Conservation (phyloP, 2,113 vertebrate genomes). For the Cathartes aura region DNA sequence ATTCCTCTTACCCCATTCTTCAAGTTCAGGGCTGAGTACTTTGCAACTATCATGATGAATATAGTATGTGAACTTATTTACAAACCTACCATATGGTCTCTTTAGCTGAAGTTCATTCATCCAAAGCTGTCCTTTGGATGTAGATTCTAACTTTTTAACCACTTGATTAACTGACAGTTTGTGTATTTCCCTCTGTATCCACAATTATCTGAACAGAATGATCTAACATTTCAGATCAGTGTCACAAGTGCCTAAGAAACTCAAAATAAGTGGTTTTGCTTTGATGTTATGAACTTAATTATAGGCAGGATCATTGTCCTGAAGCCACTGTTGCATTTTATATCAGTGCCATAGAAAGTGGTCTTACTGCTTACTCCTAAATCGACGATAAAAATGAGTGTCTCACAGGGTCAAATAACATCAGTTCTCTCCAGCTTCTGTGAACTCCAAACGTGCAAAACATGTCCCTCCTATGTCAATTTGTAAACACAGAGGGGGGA, state of each 20-base stretch:
- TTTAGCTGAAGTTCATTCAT: not conserved
- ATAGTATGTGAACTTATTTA: not conserved
- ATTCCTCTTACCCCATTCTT: not conserved
- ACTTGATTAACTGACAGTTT: not conserved
- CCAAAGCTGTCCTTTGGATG: not conserved
- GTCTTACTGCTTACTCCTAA: not conserved
- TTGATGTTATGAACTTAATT: not conserved
- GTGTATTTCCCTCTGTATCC: not conserved
- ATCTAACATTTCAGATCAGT: not conserved
- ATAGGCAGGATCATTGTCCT: not conserved
- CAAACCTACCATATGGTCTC: not conserved
- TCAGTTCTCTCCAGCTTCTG: not conserved
- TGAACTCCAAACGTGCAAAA: not conserved
- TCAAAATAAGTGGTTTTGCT: not conserved
- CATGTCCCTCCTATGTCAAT: not conserved
- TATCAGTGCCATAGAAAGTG: not conserved
- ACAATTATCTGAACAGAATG: not conserved
- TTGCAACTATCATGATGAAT: not conserved
- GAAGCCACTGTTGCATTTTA: not conserved
- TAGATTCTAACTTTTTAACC: not conserved
- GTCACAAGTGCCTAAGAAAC: not conserved
- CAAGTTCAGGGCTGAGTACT: not conserved
- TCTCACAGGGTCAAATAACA: not conserved
- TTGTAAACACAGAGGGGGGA: not conserved
- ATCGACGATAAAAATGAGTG: not conserved